Evolutionary conservation across 2,888 invertebrate species (phyloP).

Genomic region (Palloptera scutellata): DNA sequence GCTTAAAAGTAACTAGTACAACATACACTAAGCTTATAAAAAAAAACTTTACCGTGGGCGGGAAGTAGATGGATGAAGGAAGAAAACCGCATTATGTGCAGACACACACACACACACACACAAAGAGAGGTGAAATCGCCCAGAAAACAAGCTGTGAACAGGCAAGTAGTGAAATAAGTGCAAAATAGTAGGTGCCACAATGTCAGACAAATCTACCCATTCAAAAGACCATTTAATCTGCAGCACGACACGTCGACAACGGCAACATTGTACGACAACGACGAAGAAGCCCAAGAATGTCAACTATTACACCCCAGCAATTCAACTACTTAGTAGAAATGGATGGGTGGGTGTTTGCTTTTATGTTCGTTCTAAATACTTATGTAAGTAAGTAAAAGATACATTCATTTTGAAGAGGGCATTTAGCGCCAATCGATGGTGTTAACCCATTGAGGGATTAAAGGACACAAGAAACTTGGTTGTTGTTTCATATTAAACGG

Average conservation of each 20-base stretch:
- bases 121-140: slow-evolving; percentile 33
- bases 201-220: slow-evolving; percentile 25
- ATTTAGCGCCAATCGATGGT: neutral
- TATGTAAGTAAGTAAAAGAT: too few species aligned
- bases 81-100: too few species aligned
- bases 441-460: neutral
- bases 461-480: neutral
- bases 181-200: slow-evolving; percentile 25
- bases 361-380: too few species aligned
- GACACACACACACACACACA: neutral
- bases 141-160: slow-evolving; percentile 41
- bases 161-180: slow-evolving; percentile 36
- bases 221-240: slow-evolving; percentile 42
- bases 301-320: slow-evolving; percentile 29
- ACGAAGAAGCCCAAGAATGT: slow-evolving; percentile 34
- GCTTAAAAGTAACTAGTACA: neutral
- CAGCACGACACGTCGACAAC: slow-evolving; percentile 36
- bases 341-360: too few species aligned
- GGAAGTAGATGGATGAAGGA: neutral
- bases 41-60: neutral
- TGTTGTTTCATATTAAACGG: too few species aligned
- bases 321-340: too few species aligned
- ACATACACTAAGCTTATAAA: neutral
- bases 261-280: slow-evolving; percentile 22
- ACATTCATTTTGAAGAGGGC: too few species aligned